phyloP scores from a whole-genome alignment of 2,888 invertebrate genomes.

The Timema podura region DNA sequence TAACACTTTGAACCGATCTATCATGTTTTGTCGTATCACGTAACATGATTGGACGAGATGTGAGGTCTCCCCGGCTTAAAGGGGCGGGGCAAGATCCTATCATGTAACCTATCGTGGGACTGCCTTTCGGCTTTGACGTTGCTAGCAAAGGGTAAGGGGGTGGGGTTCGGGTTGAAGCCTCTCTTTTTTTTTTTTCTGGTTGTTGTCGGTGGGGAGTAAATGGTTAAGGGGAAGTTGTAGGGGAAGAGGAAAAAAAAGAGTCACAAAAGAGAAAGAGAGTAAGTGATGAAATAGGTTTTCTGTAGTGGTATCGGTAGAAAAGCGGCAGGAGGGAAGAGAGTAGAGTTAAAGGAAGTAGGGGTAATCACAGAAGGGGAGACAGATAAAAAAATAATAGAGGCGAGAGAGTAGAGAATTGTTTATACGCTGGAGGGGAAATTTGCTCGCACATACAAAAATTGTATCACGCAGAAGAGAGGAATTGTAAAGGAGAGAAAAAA shows the following conservation, averaged over 20 bases:
- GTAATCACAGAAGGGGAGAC: slow-evolving; percentile 17
- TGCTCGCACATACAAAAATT: slow-evolving; percentile 20
- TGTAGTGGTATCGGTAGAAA: slow-evolving; percentile 20
- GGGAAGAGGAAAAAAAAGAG: slow-evolving; percentile 22
- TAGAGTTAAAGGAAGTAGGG: slow-evolving; percentile 19
- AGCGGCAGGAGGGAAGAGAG: not conserved
- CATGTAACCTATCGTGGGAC: slow-evolving; percentile 35
- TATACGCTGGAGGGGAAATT: slow-evolving; percentile 25
- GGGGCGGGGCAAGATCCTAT: slow-evolving; percentile 34
- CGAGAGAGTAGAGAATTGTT: slow-evolving; percentile 13
- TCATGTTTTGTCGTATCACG: slow-evolving; percentile 33
- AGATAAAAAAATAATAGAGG: slow-evolving; percentile 16
- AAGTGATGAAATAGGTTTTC: slow-evolving; percentile 16
- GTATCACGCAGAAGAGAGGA: not conserved
- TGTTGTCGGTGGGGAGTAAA: too few species aligned
- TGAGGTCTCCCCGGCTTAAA: slow-evolving; percentile 26
- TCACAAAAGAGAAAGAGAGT: not conserved
- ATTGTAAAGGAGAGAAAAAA: slow-evolving; percentile 6
- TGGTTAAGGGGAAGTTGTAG: slow-evolving; percentile 22
- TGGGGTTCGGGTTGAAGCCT: slow-evolving; percentile 19
- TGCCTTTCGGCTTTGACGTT: slow-evolving; percentile 31
- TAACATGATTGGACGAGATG: slow-evolving; percentile 34
- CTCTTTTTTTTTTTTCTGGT: too few species aligned
- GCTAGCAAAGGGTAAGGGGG: slow-evolving; percentile 21
- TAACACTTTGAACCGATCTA: slow-evolving; percentile 33